phyloP scores from a whole-genome alignment of 2,113 vertebrate species.

The Piprites chloris region DNA sequence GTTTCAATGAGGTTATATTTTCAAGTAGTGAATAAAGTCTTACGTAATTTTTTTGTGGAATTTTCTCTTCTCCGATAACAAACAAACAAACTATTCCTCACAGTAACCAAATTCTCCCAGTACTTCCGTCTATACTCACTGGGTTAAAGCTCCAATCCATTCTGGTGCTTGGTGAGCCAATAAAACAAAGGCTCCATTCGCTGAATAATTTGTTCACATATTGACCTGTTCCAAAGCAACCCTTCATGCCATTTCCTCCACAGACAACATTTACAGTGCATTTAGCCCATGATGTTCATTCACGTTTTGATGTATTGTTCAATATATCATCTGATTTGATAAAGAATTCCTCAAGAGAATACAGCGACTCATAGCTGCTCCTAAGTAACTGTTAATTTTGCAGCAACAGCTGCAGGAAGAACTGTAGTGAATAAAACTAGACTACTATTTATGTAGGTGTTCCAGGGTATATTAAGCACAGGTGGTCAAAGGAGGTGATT shows the following conservation, averaged over 20 bases:
- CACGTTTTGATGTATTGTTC: neutral
- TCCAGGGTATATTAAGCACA: neutral
- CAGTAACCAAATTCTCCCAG: neutral
- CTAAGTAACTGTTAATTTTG: neutral
- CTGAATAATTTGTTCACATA: neutral
- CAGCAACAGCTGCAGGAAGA: neutral
- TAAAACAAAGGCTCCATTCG: neutral
- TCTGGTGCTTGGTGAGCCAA: neutral
- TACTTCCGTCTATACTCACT: neutral
- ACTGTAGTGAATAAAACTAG: neutral
- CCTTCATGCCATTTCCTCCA: neutral
- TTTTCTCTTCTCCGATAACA: neutral
- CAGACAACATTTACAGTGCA: neutral
- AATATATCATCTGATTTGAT: neutral
- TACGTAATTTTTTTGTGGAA: neutral
- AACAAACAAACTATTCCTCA: neutral
- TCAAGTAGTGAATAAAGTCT: neutral
- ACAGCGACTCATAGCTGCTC: neutral
- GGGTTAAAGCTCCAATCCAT: neutral
- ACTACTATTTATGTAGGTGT: neutral
- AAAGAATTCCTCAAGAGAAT: neutral
- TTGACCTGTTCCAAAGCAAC: neutral
- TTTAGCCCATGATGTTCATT: neutral
- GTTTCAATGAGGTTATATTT: neutral
- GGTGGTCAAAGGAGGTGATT: accelerated